phyloP scores from a whole-genome alignment of 2,888 invertebrate genomes.

The Lamellibrachia columna region DNA sequence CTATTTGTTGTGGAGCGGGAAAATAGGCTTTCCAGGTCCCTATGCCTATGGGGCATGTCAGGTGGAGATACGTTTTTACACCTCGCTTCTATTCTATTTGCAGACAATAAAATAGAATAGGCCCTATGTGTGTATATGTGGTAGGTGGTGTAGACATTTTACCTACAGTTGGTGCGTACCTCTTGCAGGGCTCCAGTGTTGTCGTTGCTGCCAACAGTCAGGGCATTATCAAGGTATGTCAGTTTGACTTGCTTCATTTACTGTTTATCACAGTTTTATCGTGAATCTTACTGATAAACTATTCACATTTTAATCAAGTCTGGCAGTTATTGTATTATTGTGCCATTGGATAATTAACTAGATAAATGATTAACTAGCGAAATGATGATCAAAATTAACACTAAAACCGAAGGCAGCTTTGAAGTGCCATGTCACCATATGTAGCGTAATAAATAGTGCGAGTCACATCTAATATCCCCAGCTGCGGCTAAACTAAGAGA shows the following conservation, averaged over 20 bases:
- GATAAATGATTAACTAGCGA: neutral
- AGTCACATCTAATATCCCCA: neutral
- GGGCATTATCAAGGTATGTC: slow-evolving; percentile 84
- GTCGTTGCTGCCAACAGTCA: slow-evolving; percentile 93
- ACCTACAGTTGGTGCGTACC: slow-evolving; percentile 26
- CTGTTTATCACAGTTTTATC: neutral
- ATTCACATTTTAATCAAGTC: neutral
- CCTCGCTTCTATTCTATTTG: no score
- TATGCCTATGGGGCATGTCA: no score
- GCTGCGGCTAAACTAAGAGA: no score
- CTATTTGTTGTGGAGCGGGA: no score
- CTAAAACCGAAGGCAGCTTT: neutral
- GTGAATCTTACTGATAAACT: neutral
- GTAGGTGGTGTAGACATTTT: neutral
- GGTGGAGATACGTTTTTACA: no score
- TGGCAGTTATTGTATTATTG: neutral
- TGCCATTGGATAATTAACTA: neutral
- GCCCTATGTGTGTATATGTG: no score
- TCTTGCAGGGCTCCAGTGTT: slow-evolving; percentile 77
- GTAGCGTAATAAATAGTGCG: neutral
- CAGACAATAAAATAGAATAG: no score
- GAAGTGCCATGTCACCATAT: neutral
- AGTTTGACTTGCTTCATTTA: neutral
- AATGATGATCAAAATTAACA: neutral
- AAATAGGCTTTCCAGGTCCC: no score